Base-by-base conservation (phyloP, 2,113 vertebrate species). In the Lophura nycthemera region DNA sequence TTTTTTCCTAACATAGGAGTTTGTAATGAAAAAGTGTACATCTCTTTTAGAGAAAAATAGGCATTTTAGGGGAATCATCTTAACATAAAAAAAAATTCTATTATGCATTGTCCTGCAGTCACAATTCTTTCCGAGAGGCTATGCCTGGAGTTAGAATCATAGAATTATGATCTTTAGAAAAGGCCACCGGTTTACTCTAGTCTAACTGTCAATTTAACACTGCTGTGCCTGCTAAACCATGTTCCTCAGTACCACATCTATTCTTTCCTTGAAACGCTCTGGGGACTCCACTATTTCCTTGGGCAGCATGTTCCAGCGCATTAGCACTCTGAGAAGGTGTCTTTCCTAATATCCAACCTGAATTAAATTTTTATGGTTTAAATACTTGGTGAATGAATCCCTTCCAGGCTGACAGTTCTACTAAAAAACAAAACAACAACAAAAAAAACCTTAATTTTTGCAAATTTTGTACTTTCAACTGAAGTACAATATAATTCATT, bases 91-190 rank as follows among this genome's bases (percentile, higher is more conserved):
- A 73, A 21, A 52, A 36, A 52, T 74, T 84, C 10, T 5, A 40
- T 8, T 42, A 10, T 90, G 40, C 3, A 10, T 30, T 50, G 72
- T 21, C 13, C 38, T 52, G 32, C 29, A 81, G 10, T 10, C 20
- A 3, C 1, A 4, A 7, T 11, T 40, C 30, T 77, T 70, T 48
- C 22, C 4, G 30, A 19, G 6, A 1, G 2, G 47, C 8, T 63
- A 22, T 22, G 52, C 10, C 4, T 42, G 3, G 6, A 48, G 4
- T 52, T 74, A 65, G 1, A 50, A 50, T 50, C 48, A 50, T 50
- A 13, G 48, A 50, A 50, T 25, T 13, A 50, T 50, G 24, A 50
- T 50, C 24, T 25, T 50, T 25, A 7, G 48, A 50, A 25, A 25
- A 50, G 13, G 14, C 12, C 24, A 14, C 24, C 14, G 7, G 13